Evolutionary conservation across 2,113 vertebrate genomes (phyloP).

Genomic region (Corynorhinus townsendii): DNA sequence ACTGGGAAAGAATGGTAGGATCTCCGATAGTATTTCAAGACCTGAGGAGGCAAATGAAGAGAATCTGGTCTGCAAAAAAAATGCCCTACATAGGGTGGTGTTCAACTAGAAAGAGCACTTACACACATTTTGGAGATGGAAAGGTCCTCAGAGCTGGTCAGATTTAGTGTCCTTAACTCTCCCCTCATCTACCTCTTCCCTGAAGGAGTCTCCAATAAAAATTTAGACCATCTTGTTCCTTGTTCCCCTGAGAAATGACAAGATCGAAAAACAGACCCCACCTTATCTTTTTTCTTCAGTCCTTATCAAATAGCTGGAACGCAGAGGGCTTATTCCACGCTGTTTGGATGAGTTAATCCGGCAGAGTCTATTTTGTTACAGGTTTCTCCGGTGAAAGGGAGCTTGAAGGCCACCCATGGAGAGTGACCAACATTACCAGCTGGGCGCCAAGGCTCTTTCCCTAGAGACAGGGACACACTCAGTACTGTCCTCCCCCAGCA

Average conservation of each 20-base stretch:
- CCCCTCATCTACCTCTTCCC: background rate
- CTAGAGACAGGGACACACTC: background rate
- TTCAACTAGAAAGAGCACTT: background rate
- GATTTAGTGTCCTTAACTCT: background rate
- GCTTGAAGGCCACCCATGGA: background rate
- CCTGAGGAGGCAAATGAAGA: background rate
- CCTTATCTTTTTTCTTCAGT: constrained; percentile 44
- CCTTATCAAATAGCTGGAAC: constrained; percentile 33
- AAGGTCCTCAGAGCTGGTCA: background rate
- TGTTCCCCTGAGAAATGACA: background rate
- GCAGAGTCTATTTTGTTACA: background rate
- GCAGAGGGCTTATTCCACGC: background rate
- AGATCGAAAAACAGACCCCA: background rate
- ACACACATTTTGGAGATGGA: background rate
- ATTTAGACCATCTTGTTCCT: background rate
- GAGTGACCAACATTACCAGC: rapidly evolving
- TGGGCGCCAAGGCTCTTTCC: background rate
- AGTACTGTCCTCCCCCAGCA: background rate
- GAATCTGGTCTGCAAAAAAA: background rate
- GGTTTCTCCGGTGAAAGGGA: background rate
- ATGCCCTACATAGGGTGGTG: background rate
- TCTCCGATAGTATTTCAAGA: background rate
- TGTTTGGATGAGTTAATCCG: constrained; percentile 7
- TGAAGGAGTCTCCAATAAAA: background rate
- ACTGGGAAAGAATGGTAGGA: background rate